phyloP scores from a whole-genome alignment of 2,113 vertebrate genomes.

The Casuarius casuarius region DNA sequence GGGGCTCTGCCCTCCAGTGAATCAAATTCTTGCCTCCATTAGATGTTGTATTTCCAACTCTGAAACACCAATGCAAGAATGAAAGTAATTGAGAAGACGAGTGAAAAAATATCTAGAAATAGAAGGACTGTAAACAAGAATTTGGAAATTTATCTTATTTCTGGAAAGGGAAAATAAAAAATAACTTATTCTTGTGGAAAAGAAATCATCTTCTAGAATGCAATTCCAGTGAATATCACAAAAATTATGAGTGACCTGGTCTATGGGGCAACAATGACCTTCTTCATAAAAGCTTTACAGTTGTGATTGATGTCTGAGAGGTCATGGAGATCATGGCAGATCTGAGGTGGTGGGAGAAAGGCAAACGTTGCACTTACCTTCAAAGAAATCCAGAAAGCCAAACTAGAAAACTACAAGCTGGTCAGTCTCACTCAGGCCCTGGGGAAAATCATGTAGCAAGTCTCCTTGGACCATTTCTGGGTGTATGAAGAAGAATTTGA shows the following conservation, averaged over 20 bases:
- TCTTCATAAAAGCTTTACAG: not conserved
- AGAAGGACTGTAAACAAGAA: not conserved
- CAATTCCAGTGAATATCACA: not conserved
- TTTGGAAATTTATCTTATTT: not conserved
- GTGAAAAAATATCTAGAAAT: not conserved
- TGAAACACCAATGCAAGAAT: not conserved
- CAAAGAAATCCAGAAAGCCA: not conserved
- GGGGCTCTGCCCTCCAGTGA: not conserved
- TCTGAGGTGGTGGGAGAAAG: not conserved
- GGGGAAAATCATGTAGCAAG: not conserved
- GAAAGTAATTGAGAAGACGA: not conserved
- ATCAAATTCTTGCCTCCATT: not conserved
- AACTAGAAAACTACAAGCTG: not conserved
- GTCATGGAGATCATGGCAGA: not conserved
- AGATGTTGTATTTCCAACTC: not conserved
- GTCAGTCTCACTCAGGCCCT: not conserved
- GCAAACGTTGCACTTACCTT: not conserved
- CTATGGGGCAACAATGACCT: not conserved
- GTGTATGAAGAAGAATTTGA: not conserved
- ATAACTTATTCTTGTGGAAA: not conserved
- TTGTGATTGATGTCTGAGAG: not conserved
- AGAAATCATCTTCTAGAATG: not conserved
- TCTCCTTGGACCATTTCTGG: not conserved
- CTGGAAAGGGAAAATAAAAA: not conserved
- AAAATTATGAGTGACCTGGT: not conserved